Percentiles rank a stretch among this genome's conserved stretches.
phyloP scores from a whole-genome alignment of 2,797 vertebrate genomes.

The Helostoma temminkii region DNA sequence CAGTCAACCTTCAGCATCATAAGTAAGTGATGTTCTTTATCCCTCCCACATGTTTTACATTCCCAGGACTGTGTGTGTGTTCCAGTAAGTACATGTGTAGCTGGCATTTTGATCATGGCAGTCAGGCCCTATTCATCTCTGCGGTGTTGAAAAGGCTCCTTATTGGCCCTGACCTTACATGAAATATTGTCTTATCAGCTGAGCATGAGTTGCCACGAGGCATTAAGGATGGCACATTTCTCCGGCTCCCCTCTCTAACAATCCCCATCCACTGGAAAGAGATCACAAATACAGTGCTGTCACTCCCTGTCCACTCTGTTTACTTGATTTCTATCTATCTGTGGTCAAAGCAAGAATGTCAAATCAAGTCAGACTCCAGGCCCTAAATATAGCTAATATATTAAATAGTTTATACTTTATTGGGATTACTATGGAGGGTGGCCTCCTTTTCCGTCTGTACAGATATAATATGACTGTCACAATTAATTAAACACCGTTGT shows the following conservation, averaged over 20 bases:
- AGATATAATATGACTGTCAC: conserved; percentile 7
- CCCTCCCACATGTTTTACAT: conserved; percentile 30
- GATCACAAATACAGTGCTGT: conserved; percentile 70
- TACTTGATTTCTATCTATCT: conserved; percentile 61
- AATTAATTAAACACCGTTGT: not conserved
- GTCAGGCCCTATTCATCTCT: conserved; percentile 77
- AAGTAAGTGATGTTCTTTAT: conserved; percentile 55
- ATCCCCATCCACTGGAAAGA: conserved; percentile 58
- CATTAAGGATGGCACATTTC: conserved; percentile 77
- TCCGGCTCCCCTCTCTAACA: conserved; percentile 49
- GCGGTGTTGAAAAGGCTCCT: conserved; percentile 79
- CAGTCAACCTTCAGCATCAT: conserved; percentile 29
- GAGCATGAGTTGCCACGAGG: conserved; percentile 79
- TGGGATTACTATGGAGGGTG: conserved; percentile 10
- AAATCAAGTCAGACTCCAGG: conserved; percentile 41
- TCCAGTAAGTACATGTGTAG: conserved; percentile 42
- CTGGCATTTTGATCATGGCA: conserved; percentile 70
- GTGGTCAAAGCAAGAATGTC: conserved; percentile 53
- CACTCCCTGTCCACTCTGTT: conserved; percentile 67
- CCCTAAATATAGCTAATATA: conserved; percentile 29
- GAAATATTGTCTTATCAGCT: conserved; percentile 85
- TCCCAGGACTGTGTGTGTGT: conserved; percentile 28
- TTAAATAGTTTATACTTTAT: conserved; percentile 18
- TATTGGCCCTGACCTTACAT: conserved; percentile 81
- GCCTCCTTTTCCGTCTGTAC: not conserved